Base-by-base conservation (phyloP, 1,140 invertebrate species). In the Drosophila mauritiana region DNA sequence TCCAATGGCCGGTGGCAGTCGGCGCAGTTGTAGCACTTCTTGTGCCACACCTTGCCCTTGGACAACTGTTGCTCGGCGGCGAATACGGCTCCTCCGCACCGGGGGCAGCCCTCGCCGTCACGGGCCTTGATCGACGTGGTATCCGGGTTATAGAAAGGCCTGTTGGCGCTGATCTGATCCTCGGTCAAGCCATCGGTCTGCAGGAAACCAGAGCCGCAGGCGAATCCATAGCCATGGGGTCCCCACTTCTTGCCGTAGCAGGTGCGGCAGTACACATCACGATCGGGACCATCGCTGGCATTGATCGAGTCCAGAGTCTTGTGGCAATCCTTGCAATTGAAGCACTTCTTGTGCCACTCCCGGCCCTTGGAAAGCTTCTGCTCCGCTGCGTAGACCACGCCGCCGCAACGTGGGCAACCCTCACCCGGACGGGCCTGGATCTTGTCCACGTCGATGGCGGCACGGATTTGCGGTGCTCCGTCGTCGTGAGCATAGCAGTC, bases 301-400 rank as follows among this genome's bases (percentile, higher is more conserved):
- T 97, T 97, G 89, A 98, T 98, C 17, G 98, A 99, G 91, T 98
- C 97, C 52, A 99, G 94, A 20, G 96, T 97, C 90, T 97, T 97
- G 79, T 95, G 96, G 93, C 98, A 99, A 79, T 97, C 97, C 92
- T 94, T 96, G 93, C 98, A 99, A 93, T 99, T 99, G 94, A 98
- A 99, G 93, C 98, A 99, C 93, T 99, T 99, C 93, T 98, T 95
- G 94, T 97, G 98, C 98, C 97, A 99, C 93, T 98, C 97, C 90
- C 97, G 95, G 59, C 96, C 95, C 91, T 97, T 97, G 37, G 97
- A 97, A 22, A 98, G 93, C 45, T 98, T 97, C 92, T 97, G 95
- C 92, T 98, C 97, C 52, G 97, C 97, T 45, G 97, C 97, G 91
- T 96, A 98, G 1, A 98, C 97, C 3, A 96, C 95, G 40, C 97